These are phyloP conservation scores for Leptonema lineaticorne DNA, from an alignment of 1,140 invertebrate genomes.

Conservation along the genomic window DNA sequence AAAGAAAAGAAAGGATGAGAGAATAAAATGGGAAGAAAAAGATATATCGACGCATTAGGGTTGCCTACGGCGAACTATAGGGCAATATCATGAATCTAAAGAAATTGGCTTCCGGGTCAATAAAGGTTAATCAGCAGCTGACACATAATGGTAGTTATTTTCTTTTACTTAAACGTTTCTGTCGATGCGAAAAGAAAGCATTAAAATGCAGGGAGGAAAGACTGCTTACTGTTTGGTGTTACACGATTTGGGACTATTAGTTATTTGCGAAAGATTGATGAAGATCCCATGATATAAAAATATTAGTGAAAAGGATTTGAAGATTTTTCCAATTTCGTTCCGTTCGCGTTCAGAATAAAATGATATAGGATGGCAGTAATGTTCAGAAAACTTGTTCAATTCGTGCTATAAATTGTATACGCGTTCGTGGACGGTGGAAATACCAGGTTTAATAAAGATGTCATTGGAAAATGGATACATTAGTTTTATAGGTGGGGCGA, in stretches of 20 bases:
- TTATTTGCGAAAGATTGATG: too few species aligned
- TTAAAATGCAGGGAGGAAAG: too few species aligned
- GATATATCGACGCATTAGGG: slow-evolving; percentile 21
- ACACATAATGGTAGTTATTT: slow-evolving; percentile 15
- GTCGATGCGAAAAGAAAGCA: too few species aligned
- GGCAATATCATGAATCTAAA: slow-evolving; percentile 24
- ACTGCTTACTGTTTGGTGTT: too few species aligned
- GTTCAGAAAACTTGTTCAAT: too few species aligned
- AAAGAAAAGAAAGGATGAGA: slow-evolving; percentile 14
- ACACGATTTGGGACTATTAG: too few species aligned
- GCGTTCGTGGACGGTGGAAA: neutral
- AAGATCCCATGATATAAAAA: too few species aligned
- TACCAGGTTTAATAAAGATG: neutral
- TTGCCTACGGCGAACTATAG: slow-evolving; percentile 14
- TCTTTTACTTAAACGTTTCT: neutral
- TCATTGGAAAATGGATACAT: neutral
- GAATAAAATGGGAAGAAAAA: slow-evolving; percentile 12
- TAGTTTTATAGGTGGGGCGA: neutral
- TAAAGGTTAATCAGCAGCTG: slow-evolving; percentile 22
- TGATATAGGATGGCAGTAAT: too few species aligned
- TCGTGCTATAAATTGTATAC: too few species aligned
- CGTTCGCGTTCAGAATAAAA: too few species aligned
- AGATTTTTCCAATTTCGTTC: too few species aligned
- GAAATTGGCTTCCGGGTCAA: slow-evolving; percentile 25
- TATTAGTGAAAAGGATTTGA: too few species aligned